Evolutionary conservation across 2,113 vertebrate genomes (phyloP).

Genomic region (Ceuthmochares aereus): DNA sequence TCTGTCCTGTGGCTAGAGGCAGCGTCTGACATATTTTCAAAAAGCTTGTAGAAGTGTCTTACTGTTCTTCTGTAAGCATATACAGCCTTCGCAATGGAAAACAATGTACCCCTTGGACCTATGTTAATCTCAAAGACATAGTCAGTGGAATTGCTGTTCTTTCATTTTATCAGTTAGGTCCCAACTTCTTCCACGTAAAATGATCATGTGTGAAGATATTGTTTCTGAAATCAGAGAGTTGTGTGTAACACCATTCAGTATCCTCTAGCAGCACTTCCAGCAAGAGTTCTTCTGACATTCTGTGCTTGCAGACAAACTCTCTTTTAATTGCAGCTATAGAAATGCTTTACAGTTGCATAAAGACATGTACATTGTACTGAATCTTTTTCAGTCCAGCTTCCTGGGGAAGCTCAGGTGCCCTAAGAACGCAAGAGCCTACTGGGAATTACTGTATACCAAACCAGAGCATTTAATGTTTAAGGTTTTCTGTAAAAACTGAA

Average conservation of each 20-base stretch:
- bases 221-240: background rate
- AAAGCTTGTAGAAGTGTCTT: background rate
- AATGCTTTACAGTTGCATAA: background rate
- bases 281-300: background rate
- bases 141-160: background rate
- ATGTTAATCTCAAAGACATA: background rate
- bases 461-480: background rate
- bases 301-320: background rate
- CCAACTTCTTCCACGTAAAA: background rate
- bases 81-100: background rate
- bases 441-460: background rate
- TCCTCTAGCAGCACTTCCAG: background rate
- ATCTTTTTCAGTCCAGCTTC: background rate
- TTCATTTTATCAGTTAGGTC: background rate
- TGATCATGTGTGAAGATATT: background rate
- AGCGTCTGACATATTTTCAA: background rate
- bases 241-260: background rate
- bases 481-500: background rate
- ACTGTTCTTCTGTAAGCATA: background rate
- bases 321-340: background rate
- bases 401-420: background rate
- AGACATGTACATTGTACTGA: background rate
- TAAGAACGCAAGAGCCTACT: background rate
- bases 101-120: background rate
- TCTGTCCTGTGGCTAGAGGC: background rate